Base-by-base conservation (phyloP, 2,888 invertebrate species). In the Hemithea aestivaria region DNA sequence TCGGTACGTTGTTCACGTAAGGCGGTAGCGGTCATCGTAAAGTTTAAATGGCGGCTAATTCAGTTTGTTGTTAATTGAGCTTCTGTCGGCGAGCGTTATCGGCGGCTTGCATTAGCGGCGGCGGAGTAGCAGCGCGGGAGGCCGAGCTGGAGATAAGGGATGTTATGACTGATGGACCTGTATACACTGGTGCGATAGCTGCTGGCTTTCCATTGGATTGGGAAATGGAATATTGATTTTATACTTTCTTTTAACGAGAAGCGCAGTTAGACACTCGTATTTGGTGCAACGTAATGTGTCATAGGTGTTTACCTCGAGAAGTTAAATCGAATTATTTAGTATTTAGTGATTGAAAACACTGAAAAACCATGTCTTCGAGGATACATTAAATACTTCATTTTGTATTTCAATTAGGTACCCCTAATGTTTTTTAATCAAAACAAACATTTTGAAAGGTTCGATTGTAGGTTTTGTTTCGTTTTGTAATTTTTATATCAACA, bases 31-130 rank as follows among this genome's bases (percentile, higher is more conserved):
- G 73, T 56, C 73, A 67, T 83, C 84, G 80, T 85, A 84, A 85
- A 87, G 60, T 80, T 83, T 85, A 84, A 87, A 84, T 83, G 85
- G 82, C 63, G 67, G 69, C 82, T 84, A 85, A 87, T 85, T 87
- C 75, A 82, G 82, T 81, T 76, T 74, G 79, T 72, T 79, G 85
- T 87, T 85, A 85, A 87, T 85, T 87, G 87, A 83, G 71, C 75
- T 73, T 73, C 66, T 73, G 80, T 73, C 75, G 73, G 69, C 60
- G 54, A 34, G 55, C 53, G 58, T 78, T 87, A 84, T 84, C 85
- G 45, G 58, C 45, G 48, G 53, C 59, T 56, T 83, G 82, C 85
- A 87, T 87, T 85, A 87, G 81, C 75, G 30, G 36, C 36, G 32
- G 31, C 23, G 33, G 20, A 22, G 23, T 20, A 69, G 31, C 34